A percentile compares a stretch with the other conserved stretches of the same genome.
These are phyloP conservation scores for Mythimna pallens DNA, from an alignment of 2,888 invertebrate genomes.

Conservation along the genomic window DNA sequence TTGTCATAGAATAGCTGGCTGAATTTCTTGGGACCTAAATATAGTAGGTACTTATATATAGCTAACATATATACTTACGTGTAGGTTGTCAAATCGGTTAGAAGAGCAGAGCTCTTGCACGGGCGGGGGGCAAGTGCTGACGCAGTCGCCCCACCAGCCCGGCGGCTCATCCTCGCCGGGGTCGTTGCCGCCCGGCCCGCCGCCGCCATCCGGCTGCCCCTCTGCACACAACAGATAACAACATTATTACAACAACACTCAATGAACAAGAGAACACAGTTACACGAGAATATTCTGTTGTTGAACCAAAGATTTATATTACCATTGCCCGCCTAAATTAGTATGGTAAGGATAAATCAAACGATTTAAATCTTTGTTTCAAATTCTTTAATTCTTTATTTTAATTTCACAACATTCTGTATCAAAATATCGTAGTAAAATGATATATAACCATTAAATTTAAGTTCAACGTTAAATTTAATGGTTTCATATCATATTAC, in stretches of 20 bases:
- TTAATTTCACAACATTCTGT: background rate
- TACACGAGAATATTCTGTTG: background rate
- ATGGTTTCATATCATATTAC: no score
- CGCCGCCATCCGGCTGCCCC: constrained; percentile 67
- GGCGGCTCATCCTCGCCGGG: constrained; percentile 66
- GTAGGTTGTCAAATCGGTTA: constrained; percentile 95
- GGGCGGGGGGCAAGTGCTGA: constrained; percentile 86
- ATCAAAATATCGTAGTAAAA: constrained; percentile 11
- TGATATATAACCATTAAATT: constrained; percentile 1
- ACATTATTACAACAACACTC: background rate
- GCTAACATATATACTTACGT: constrained; percentile 88
- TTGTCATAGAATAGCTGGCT: background rate
- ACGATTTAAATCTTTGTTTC: background rate
- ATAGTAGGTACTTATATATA: background rate
- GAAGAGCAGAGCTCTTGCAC: constrained; percentile 92
- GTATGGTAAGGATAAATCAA: background rate
- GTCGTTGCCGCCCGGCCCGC: constrained; percentile 64
- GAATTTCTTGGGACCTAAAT: background rate
- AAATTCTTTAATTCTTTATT: constrained; percentile 1
- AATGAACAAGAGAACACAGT: background rate
- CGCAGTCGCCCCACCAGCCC: constrained; percentile 83
- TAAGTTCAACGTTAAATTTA: background rate
- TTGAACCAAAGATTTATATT: no score
- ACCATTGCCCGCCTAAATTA: no score
- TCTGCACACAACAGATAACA: constrained; percentile 55